Percentiles rank a stretch among this genome's conserved stretches.
Evolutionary conservation across 2,797 vertebrate species (phyloP).

Genomic region (Trachops cirrhosus): DNA sequence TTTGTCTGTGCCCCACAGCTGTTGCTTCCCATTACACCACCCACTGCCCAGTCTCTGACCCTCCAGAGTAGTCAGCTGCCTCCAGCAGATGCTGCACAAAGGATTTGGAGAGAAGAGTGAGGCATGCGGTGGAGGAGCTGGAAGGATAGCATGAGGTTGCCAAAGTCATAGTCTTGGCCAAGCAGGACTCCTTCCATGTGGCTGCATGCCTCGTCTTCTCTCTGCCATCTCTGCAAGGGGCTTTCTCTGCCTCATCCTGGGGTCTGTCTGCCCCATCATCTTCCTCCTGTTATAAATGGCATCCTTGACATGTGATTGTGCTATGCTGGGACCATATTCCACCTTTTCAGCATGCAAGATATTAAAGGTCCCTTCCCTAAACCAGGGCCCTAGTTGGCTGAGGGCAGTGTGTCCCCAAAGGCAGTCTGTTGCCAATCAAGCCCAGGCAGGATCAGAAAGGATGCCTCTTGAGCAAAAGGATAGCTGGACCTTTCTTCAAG

Average conservation of each 20-base stretch:
- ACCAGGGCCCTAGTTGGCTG: accelerated
- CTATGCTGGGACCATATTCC: neutral
- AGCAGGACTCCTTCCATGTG: accelerated
- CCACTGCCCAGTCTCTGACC: neutral
- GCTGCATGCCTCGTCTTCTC: accelerated
- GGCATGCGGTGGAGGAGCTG: neutral
- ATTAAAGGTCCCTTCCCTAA: neutral
- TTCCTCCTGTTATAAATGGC: neutral
- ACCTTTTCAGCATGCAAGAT: neutral
- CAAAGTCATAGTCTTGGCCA: neutral
- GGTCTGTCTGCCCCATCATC: neutral
- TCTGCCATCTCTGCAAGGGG: neutral
- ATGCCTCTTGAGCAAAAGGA: neutral
- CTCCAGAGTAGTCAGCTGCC: neutral
- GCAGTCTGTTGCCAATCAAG: accelerated
- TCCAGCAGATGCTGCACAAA: neutral
- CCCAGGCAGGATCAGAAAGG: neutral
- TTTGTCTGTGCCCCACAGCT: neutral
- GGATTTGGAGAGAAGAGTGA: neutral
- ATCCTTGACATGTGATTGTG: neutral
- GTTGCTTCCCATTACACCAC: accelerated
- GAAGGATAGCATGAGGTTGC: neutral
- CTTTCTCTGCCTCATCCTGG: neutral
- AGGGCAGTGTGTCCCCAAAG: neutral
- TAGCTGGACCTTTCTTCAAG: neutral